Evolutionary conservation across 2,888 invertebrate species (phyloP), one percentile per base, ranked within the genome.

Genomic region (Rhorus exstirpatorius): DNA sequence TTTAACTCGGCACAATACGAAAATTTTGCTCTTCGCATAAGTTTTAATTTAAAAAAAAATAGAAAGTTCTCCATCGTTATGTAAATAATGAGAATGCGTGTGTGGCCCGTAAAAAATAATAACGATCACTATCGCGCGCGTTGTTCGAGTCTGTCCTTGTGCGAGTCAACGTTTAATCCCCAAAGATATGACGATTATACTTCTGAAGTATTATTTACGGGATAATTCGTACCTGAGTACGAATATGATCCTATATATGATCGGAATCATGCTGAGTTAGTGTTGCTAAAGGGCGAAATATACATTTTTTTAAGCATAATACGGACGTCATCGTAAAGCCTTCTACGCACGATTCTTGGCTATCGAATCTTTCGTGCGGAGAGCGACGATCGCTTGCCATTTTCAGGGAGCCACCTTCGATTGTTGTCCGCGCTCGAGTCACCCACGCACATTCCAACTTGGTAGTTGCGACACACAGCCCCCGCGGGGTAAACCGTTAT

Each of bases 381-480:
- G 51, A 72, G 21, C 53, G 53, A 14, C 53, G 53, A 71, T 79
- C 41, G 71, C 63, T 81, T 46, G 78, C 78, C 68, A 83, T 82
- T 82, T 80, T 75, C 80, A 84, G 74, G 75, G 79, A 76, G 77
- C 77, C 70, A 80, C 74, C 65, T 71, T 83, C 84, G 76, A 84
- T 84, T 84, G 83, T 84, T 67, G 83, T 84, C 71, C 72, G 38
- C 74, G 70, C 58, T 58, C 60, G 61, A 49, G 63, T 68, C 84
- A 81, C 84, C 84, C 76, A 84, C 84, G 84, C 80, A 78, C 82
- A 84, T 84, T 84, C 84, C 83, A 41, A 53, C 65, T 65, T 31
- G 31, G 60, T 26, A 76, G 61, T 83, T 83, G 78, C 80, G 38
- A 83, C 78, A 81, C 58, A 58, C 76, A 61, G 78, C 79, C 72